Percentiles rank a stretch among this genome's conserved stretches.
Evolutionary conservation across 2,888 invertebrate genomes (phyloP).

Genomic region (Odontocolon sp.): DNA sequence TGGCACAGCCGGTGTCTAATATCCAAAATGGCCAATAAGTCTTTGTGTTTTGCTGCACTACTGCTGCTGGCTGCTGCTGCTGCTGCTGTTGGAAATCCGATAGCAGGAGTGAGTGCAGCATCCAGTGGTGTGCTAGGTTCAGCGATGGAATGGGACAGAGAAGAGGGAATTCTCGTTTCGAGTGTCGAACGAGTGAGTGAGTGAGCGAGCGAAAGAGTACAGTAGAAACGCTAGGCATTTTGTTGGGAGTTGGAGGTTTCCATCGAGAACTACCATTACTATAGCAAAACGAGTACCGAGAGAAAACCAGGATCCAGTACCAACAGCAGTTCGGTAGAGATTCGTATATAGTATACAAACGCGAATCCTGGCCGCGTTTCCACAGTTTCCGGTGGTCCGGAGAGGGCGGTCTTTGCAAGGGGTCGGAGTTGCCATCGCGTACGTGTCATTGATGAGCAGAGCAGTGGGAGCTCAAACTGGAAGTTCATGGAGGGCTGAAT

Average conservation of each 20-base stretch:
- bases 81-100: conserved; percentile 35
- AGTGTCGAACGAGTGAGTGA: conserved; percentile 56
- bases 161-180: conserved; percentile 48
- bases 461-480: conserved; percentile 1
- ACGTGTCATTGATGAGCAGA: conserved; percentile 47
- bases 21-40: conserved; percentile 60
- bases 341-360: conserved; percentile 35
- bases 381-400: conserved; percentile 42
- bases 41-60: conserved; percentile 56
- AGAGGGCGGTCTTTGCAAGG: conserved; percentile 37
- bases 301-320: conserved; percentile 7
- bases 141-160: conserved; percentile 7
- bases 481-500: not conserved
- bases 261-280: conserved; percentile 27
- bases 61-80: conserved; percentile 36
- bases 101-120: conserved; percentile 35
- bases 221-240: conserved; percentile 39
- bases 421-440: conserved; percentile 23
- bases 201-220: conserved; percentile 23
- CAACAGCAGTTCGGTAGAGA: conserved; percentile 19
- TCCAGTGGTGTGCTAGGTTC: conserved; percentile 16
- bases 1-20: conserved; percentile 55
- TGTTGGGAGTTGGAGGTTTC: conserved; percentile 13
- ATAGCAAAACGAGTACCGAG: not conserved
- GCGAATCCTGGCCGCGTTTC: conserved; percentile 45